Evolutionary conservation across 2,888 invertebrate genomes (phyloP), one percentile per base, ranked within the genome.

Genomic region (Nephrocerus scutellatus): DNA sequence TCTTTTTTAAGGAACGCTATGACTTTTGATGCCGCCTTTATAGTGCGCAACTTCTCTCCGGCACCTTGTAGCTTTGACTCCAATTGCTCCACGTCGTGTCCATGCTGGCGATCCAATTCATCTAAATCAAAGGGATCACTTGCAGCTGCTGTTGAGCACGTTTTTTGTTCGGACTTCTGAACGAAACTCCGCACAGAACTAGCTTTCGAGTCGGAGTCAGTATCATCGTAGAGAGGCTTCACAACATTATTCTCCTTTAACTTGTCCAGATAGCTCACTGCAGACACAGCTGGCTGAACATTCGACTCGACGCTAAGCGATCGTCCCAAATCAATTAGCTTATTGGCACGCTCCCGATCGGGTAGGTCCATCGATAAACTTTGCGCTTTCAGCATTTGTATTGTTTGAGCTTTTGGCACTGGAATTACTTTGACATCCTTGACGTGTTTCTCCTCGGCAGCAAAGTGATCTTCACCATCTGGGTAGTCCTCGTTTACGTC

Each of bases 51-150:
- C 63, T 47, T 55, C 46, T 56, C 71, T 57, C 47, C 64, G 57
- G 53, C 66, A 16, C 55, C 53, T 23, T 63, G 57, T 19, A 73
- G 56, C 63, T 75, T 73, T 60, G 72, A 62, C 58, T 75, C 67
- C 59, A 76, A 52, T 66, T 78, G 64, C 57, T 75, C 41, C 6
- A 62, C 49, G 9, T 62, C 58, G 1, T 52, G 52, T 23, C 56
- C 56, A 29, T 62, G 60, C 30, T 60, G 59, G 13, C 55, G 53
- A 5, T 51, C 55, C 25, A 61, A 36, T 24, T 70, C 70, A 43
- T 75, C 72, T 53, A 77, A 71, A 35, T 77, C 76, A 46, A 74
- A 72, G 6, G 59, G 57, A 49, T 59, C 60, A 29, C 47, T 56
- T 51, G 74, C 74, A 20, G n/a, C n/a, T n/a, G n/a, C n/a, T n/a